These are phyloP conservation scores for Melanophora roralis DNA, from an alignment of 2,888 invertebrate genomes.

Conservation along the genomic window DNA sequence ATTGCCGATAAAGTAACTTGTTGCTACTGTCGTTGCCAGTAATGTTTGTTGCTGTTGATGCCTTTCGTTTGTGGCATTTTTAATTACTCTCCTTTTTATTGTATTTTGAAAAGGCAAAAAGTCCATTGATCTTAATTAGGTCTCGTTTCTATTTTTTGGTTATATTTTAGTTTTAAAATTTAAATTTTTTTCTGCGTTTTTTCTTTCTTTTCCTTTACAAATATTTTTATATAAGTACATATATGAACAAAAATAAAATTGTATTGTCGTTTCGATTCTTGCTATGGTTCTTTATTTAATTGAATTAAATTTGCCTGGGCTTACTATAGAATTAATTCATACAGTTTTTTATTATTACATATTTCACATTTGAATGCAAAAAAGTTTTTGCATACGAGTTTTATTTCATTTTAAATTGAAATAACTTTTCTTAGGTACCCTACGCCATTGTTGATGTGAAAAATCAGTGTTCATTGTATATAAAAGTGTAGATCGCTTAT, in stretches of 20 bases:
- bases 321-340: slow-evolving; percentile 51
- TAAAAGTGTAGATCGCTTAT: too few relatives aligned
- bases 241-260: slow-evolving; percentile 43
- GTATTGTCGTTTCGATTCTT: slow-evolving; percentile 12
- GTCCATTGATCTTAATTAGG: slow-evolving; percentile 61
- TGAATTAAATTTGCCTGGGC: slow-evolving; percentile 51
- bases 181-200: slow-evolving; percentile 6
- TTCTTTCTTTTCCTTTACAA: background rate
- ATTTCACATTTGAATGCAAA: background rate
- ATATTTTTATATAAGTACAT: background rate
- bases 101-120: slow-evolving; percentile 17
- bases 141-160: slow-evolving; percentile 42
- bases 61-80: slow-evolving; percentile 39
- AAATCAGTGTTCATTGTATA: too few relatives aligned
- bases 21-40: slow-evolving; percentile 23
- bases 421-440: slow-evolving; percentile 22
- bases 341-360: slow-evolving; percentile 18
- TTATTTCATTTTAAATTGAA: slow-evolving; percentile 16
- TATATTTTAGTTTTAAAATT: slow-evolving; percentile 33
- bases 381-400: slow-evolving; percentile 6
- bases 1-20: slow-evolving; percentile 29
- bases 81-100: slow-evolving; percentile 41
- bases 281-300: slow-evolving; percentile 35
- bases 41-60: background rate
- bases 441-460: too few relatives aligned